These are phyloP conservation scores for Papilio glaucus DNA, from an alignment of 1,140 invertebrate genomes.

Conservation along the genomic window DNA sequence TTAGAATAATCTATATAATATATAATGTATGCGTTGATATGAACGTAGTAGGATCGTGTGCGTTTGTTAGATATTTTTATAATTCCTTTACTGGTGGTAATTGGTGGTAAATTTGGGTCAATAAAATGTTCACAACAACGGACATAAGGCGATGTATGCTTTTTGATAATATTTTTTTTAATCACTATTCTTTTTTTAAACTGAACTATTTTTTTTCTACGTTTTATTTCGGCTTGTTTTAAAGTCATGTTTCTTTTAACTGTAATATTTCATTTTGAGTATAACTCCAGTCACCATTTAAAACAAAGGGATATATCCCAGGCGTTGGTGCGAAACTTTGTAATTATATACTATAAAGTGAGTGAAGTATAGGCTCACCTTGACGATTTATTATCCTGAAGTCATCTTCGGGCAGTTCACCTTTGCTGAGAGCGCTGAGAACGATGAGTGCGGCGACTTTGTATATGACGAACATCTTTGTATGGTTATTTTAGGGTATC, in stretches of 20 bases:
- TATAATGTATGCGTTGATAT: no score
- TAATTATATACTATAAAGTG: constrained; percentile 10
- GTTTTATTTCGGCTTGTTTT: no score
- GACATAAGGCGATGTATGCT: no score
- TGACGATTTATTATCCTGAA: constrained; percentile 79
- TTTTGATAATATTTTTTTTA: no score
- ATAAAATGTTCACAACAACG: no score
- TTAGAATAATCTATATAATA: neutral
- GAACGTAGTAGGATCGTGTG: no score
- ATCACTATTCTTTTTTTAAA: no score
- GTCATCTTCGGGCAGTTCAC: constrained; percentile 73
- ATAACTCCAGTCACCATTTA: neutral
- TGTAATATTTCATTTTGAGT: neutral
- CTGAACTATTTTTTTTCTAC: no score
- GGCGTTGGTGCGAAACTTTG: neutral
- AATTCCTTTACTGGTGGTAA: no score
- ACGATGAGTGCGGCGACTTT: constrained; percentile 64
- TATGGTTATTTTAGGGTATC: constrained; percentile 40
- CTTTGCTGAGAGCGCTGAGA: constrained; percentile 62
- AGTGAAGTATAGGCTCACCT: constrained; percentile 49
- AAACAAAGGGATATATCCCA: neutral
- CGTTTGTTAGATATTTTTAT: no score
- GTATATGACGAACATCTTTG: constrained; percentile 60
- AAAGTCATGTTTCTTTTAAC: no score
- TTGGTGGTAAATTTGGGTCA: no score